These are phyloP conservation scores for Mormoops blainvillei DNA, from an alignment of 2,113 vertebrate genomes.

Conservation along the genomic window DNA sequence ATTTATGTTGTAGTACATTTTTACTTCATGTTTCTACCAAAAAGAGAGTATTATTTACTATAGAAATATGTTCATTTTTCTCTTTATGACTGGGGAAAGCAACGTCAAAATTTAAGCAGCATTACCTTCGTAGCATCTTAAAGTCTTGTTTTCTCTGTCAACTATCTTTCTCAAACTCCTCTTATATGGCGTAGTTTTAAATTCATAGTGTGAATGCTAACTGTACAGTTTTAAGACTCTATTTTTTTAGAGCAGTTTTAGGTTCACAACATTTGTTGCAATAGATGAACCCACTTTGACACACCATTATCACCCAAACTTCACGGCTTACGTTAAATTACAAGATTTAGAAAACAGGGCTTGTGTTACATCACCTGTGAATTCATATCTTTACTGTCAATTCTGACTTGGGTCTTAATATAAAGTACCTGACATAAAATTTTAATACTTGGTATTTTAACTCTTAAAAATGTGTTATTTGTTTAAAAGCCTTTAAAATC, in stretches of 20 bases:
- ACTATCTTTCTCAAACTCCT: not conserved
- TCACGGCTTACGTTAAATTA: not conserved
- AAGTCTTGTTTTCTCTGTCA: not conserved
- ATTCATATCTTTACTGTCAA: not conserved
- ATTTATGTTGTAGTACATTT: not conserved
- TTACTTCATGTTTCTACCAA: not conserved
- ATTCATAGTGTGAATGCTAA: not conserved
- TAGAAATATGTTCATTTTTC: not conserved
- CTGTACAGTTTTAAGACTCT: not conserved
- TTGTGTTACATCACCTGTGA: constrained; percentile 23
- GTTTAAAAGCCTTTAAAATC: no score
- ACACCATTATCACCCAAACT: not conserved
- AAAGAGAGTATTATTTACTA: not conserved
- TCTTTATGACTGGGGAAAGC: not conserved
- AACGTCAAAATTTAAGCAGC: not conserved
- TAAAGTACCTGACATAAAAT: not conserved
- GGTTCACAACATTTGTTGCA: not conserved
- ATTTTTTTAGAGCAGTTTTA: not conserved
- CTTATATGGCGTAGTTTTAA: not conserved
- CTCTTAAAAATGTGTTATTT: constrained; percentile 29
- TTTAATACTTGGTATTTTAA: constrained; percentile 24
- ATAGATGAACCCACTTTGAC: not conserved
- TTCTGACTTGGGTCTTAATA: constrained; percentile 33
- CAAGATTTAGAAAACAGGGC: constrained; percentile 3
- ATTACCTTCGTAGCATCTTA: not conserved